phyloP scores from a whole-genome alignment of 2,113 vertebrate species.

The Dasyornis broadbenti region DNA sequence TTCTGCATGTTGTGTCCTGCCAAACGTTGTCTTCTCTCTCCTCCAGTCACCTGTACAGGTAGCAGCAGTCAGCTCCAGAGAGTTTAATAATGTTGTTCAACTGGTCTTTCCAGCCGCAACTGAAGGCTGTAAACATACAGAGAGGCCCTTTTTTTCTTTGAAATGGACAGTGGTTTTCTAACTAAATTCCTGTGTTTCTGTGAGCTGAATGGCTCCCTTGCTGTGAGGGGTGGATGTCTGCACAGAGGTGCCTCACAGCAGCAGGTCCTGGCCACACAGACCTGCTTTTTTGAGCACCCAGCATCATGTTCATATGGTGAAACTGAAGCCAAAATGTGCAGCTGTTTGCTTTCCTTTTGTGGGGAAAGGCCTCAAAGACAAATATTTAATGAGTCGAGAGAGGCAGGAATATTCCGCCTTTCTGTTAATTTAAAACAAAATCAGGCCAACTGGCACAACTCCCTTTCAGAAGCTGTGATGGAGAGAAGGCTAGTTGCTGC shows the following conservation, averaged over 20 bases:
- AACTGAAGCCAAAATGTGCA: not conserved
- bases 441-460: not conserved
- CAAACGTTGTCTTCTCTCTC: not conserved
- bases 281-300: not conserved
- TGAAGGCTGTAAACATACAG: not conserved
- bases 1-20: not conserved
- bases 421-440: slow-evolving; percentile 17
- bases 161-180: not conserved
- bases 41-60: not conserved
- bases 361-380: slow-evolving; percentile 19
- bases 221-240: rapidly evolving
- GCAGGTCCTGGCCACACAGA: not conserved
- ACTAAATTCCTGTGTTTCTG: not conserved
- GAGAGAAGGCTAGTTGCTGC: not conserved
- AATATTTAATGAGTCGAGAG: slow-evolving; percentile 48
- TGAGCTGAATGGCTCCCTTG: not conserved
- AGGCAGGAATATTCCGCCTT: slow-evolving; percentile 26
- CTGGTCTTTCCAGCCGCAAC: not conserved
- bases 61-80: not conserved
- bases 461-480: not conserved
- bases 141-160: not conserved
- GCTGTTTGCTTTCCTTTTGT: not conserved
- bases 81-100: not conserved
- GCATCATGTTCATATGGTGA: not conserved
- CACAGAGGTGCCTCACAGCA: not conserved